A percentile compares a stretch with the other conserved stretches of the same genome.
phyloP scores from a whole-genome alignment of 2,888 invertebrate genomes.

The Fabriciana adippe region DNA sequence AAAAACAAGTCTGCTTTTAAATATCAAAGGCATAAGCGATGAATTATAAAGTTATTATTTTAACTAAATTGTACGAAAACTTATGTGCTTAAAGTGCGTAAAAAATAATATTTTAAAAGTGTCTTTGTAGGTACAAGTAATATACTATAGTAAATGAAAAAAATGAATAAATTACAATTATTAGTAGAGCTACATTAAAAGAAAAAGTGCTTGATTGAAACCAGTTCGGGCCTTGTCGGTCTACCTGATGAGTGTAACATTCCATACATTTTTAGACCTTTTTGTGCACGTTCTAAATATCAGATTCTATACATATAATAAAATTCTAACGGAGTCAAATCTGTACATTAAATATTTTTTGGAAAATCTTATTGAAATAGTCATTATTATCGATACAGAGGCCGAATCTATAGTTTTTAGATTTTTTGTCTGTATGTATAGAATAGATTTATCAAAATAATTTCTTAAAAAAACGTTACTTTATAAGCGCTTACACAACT shows the following conservation, averaged over 20 bases:
- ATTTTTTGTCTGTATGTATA: no score
- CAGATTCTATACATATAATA: conserved; percentile 25
- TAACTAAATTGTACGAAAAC: no score
- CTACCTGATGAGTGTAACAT: conserved; percentile 53
- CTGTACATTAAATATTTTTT: no score
- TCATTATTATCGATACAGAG: no score
- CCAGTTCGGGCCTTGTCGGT: conserved; percentile 45
- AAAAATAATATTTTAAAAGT: no score
- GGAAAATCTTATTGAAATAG: no score
- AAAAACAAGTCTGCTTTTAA: not conserved
- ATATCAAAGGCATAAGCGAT: not conserved
- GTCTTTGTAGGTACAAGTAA: no score
- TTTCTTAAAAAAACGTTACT: not conserved
- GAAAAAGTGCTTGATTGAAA: conserved; percentile 41
- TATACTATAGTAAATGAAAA: no score
- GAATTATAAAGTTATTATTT: not conserved
- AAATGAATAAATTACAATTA: conserved; percentile 21
- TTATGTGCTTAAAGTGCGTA: no score
- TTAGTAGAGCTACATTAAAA: conserved; percentile 15
- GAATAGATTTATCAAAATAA: conserved; percentile 28
- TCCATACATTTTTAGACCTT: conserved; percentile 45
- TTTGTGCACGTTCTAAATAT: conserved; percentile 24
- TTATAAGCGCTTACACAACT: not conserved
- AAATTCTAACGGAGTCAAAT: no score
- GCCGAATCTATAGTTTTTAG: no score